Evolutionary conservation across 2,113 vertebrate species (phyloP), one percentile per base, ranked within the genome.

Genomic region (Chiloscyllium plagiosum): DNA sequence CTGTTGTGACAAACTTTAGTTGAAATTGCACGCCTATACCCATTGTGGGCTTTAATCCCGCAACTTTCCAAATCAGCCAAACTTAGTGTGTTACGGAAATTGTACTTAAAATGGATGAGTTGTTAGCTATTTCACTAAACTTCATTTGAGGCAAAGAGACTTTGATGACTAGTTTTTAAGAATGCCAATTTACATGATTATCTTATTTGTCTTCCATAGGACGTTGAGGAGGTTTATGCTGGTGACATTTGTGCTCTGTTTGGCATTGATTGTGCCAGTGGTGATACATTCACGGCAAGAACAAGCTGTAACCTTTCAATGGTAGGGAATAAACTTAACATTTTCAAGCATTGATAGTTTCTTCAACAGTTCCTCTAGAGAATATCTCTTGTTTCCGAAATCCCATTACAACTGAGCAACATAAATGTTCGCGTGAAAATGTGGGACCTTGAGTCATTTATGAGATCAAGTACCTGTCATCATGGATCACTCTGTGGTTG

Each of bases 241-340:
- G 99, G 99, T 68, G 99, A 99, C 96, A 99, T 99, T 96, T 99
- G 98, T 96, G 99, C 99, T 0, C 96, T 99, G 95, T 99, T 99
- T 96, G 99, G 99, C 96, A 98, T 99, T 0, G 99, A 99, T 96
- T 99, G 99, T 96, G 99, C 99, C 13, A 99, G 99, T 0, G 99
- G 99, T 96, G 99, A 99, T 96, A 99, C 99, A 0, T 99, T 99
- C 97, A 98, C 98, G 0, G 97, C 98, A 2, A 99, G 97, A 96
- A 97, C 96, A 0, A 98, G 83, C 20, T 96, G 97, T 2, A 97
- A 96, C 96, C 97, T 99, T 95, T 99, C 99, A 85, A 99, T 99
- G 99, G 99, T 99, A 97, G 97, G 98, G 95, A 24, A 0, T 94
- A 4, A 95, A 13, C 15, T 0, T 22, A 0, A 1, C 1, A 94